Conservation (phyloP, 2,888 invertebrate species). For the Toxonevra muliebris region DNA sequence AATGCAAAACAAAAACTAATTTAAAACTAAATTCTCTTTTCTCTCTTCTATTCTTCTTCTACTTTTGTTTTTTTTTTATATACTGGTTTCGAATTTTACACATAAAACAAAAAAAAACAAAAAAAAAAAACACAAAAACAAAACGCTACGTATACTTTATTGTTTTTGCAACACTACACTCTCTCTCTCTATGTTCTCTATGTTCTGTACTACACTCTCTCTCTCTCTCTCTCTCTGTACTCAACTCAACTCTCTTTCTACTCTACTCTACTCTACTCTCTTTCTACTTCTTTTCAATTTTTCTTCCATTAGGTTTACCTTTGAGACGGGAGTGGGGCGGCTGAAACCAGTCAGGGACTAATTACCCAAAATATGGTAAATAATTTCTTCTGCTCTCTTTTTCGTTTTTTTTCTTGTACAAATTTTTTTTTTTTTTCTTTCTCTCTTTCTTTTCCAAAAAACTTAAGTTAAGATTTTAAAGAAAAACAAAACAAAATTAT, state of each 20-base stretch:
- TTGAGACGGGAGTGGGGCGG: slow-evolving; percentile 68
- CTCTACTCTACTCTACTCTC: slow-evolving; percentile 17
- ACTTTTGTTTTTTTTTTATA: no score
- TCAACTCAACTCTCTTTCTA: background rate
- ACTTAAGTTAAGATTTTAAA: no score
- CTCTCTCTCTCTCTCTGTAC: slow-evolving; percentile 17
- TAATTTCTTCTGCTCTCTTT: slow-evolving; percentile 45
- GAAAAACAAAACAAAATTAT: slow-evolving; percentile 35
- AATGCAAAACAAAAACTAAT: slow-evolving; percentile 23
- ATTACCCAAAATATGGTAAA: slow-evolving; percentile 68
- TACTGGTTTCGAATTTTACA: no score
- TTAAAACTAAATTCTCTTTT: slow-evolving; percentile 56
- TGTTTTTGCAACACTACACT: background rate
- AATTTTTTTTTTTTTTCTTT: slow-evolving; percentile 37
- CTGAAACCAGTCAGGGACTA: slow-evolving; percentile 67
- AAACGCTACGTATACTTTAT: no score
- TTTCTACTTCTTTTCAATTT: slow-evolving; percentile 45
- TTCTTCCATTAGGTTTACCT: slow-evolving; percentile 65
- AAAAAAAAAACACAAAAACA: no score
- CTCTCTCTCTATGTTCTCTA: background rate
- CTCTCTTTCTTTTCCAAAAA: background rate
- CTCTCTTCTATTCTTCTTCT: slow-evolving; percentile 37
- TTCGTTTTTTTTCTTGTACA: slow-evolving; percentile 20
- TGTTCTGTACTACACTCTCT: background rate
- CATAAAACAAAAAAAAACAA: no score